phyloP scores from a whole-genome alignment of 2,888 invertebrate species.

The Psylliodes chrysocephalus region DNA sequence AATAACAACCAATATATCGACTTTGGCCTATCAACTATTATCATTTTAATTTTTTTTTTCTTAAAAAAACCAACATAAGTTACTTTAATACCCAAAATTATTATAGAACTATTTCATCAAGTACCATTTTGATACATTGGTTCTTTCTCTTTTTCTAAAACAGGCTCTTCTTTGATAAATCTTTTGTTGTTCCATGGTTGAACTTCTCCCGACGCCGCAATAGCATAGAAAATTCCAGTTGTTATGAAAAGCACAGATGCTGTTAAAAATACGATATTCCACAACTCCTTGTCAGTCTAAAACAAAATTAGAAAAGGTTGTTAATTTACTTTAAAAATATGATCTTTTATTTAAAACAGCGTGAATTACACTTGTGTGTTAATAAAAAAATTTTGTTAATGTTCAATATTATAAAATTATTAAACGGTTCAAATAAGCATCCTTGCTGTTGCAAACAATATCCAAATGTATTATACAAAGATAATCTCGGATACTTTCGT shows the following conservation, averaged over 20 bases:
- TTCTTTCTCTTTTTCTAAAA: conserved; percentile 35
- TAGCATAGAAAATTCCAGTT: conserved; percentile 39
- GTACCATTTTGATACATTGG: conserved; percentile 36
- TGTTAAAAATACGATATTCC: conserved; percentile 42
- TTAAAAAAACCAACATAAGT: neutral
- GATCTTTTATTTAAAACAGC: no score
- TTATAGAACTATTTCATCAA: neutral
- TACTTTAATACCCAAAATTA: neutral
- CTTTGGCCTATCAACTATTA: conserved; percentile 18
- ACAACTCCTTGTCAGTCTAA: conserved; percentile 41
- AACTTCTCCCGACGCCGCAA: conserved; percentile 44
- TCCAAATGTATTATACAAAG: no score
- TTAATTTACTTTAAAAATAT: no score
- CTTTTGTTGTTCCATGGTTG: conserved; percentile 45
- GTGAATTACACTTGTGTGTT: no score
- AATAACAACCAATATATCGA: conserved; percentile 19
- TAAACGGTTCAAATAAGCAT: no score
- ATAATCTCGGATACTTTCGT: no score
- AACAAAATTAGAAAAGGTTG: conserved; percentile 24
- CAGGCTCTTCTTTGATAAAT: conserved; percentile 16
- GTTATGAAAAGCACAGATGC: conserved; percentile 38
- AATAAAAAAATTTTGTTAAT: no score
- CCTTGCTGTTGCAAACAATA: no score
- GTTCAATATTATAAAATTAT: no score
- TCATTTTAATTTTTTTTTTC: neutral